Evolutionary conservation across 2,888 invertebrate species (phyloP).

Genomic region (Athrips mouffetella): DNA sequence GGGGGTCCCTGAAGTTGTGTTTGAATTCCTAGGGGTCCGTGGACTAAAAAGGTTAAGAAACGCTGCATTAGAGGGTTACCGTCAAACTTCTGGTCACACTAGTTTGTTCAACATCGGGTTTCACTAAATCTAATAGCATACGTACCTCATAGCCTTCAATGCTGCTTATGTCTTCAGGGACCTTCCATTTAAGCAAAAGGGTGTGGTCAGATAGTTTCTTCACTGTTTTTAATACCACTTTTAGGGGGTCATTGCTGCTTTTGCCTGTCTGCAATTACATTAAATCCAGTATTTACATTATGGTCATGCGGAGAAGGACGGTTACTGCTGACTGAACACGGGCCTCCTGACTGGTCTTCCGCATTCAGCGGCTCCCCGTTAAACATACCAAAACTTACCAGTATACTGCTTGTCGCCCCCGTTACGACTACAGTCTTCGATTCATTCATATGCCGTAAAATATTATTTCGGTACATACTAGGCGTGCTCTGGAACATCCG

Average conservation of each 20-base stretch:
- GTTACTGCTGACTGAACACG: too few relatives aligned
- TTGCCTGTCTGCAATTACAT: slow-evolving; percentile 26
- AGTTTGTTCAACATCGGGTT: too few relatives aligned
- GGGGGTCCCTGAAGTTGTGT: too few relatives aligned
- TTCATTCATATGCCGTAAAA: neutral
- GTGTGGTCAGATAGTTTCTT: slow-evolving; percentile 49
- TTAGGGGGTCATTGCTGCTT: slow-evolving; percentile 22
- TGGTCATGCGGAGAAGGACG: too few relatives aligned
- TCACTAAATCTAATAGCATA: too few relatives aligned
- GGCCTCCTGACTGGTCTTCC: too few relatives aligned
- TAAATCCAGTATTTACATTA: too few relatives aligned
- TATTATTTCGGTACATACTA: neutral
- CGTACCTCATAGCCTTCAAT: slow-evolving; percentile 52
- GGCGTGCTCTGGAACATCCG: neutral
- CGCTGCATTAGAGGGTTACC: too few relatives aligned
- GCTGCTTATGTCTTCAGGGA: slow-evolving; percentile 32
- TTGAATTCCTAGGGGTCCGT: too few relatives aligned
- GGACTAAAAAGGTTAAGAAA: too few relatives aligned
- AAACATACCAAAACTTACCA: neutral
- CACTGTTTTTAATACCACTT: slow-evolving; percentile 36
- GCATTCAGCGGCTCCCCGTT: too few relatives aligned
- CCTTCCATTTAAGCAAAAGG: slow-evolving; percentile 47
- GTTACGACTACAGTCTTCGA: neutral
- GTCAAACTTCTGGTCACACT: too few relatives aligned
- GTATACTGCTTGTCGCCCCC: neutral